A percentile compares a stretch with the other conserved stretches of the same genome.
phyloP scores from a whole-genome alignment of 2,797 vertebrate genomes.

The Intellagama lesueurii region DNA sequence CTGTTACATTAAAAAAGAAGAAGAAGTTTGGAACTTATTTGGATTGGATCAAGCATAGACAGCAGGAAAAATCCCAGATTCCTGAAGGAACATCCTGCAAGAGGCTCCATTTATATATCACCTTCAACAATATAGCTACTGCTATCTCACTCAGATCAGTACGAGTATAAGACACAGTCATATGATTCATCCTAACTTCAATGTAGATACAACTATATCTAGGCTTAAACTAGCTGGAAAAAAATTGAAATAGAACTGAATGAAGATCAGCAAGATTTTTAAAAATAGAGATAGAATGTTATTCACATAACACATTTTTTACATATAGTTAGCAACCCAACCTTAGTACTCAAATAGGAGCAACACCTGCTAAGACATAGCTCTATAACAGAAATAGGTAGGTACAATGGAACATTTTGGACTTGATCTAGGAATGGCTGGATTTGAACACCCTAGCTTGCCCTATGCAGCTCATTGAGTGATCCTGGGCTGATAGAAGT shows the following conservation, averaged over 20 bases:
- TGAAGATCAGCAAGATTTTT: neutral
- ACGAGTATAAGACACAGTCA: neutral
- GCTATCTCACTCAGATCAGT: neutral
- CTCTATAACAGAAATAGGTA: neutral
- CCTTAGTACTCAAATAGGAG: neutral
- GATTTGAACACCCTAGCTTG: too few species aligned
- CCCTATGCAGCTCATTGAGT: too few species aligned
- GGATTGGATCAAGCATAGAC: neutral
- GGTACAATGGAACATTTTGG: neutral
- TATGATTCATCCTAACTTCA: neutral
- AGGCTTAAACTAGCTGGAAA: neutral
- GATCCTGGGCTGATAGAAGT: neutral
- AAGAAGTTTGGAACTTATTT: neutral
- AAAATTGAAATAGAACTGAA: neutral
- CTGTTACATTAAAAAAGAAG: neutral
- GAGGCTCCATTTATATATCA: neutral
- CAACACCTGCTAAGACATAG: neutral
- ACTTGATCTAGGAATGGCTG: neutral
- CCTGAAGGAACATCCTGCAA: neutral
- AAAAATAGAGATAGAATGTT: neutral
- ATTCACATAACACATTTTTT: neutral
- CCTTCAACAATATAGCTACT: neutral
- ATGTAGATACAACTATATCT: neutral
- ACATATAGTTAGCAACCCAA: neutral
- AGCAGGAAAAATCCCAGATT: constrained; percentile 4